Conservation (phyloP, 2,113 vertebrate genomes). For the Phocoena phocoena region DNA sequence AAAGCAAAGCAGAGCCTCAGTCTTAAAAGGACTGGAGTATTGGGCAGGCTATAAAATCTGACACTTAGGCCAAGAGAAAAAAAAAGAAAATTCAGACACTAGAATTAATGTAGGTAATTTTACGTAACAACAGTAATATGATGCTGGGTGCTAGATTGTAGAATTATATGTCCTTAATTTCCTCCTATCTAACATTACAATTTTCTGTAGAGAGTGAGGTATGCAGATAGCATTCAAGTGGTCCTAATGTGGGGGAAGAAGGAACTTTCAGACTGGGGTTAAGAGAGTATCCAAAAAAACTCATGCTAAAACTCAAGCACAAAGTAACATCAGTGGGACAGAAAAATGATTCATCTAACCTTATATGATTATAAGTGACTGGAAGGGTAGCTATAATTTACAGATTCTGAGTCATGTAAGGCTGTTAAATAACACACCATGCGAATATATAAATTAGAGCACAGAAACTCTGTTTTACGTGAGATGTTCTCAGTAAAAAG, state of each 20-base stretch:
- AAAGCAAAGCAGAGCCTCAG: not conserved
- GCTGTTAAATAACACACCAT: not conserved
- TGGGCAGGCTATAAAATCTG: not conserved
- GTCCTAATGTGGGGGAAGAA: not conserved
- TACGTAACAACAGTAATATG: not conserved
- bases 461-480: not conserved
- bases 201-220: not conserved
- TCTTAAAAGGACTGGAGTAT: not conserved
- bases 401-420: not conserved
- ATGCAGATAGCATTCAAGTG: not conserved
- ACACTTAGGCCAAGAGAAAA: not conserved
- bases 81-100: slow-evolving; percentile 1
- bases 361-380: not conserved
- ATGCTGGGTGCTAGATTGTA: not conserved
- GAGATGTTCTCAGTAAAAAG: not conserved
- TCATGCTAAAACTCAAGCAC: not conserved
- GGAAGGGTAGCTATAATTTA: slow-evolving; percentile 38
- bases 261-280: not conserved
- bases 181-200: not conserved
- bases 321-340: not conserved
- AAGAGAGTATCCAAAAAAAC: not conserved
- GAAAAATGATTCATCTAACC: not conserved
- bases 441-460: not conserved
- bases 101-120: not conserved
- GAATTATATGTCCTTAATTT: not conserved